These are phyloP conservation scores for Sylvicola fuscatus DNA, from an alignment of 2,888 invertebrate genomes.

Conservation along the genomic window DNA sequence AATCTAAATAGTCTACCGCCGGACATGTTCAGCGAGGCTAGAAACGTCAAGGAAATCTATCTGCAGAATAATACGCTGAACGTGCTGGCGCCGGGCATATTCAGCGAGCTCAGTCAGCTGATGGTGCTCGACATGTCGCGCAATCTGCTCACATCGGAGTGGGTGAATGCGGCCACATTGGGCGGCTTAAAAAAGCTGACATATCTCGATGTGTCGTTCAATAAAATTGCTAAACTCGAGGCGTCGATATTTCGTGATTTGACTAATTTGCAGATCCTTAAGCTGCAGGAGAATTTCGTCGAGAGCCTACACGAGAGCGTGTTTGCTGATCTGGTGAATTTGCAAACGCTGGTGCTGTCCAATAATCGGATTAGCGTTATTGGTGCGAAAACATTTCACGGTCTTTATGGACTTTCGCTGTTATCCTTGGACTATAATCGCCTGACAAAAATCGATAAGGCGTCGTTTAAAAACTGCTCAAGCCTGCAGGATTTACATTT, in stretches of 20 bases:
- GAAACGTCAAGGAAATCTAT: conserved; percentile 70
- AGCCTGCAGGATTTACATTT: conserved; percentile 76
- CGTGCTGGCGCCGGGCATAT: conserved; percentile 64
- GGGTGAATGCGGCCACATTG: conserved; percentile 72
- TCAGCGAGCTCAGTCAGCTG: conserved; percentile 61
- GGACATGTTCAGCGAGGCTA: conserved; percentile 62
- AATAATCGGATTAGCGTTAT: conserved; percentile 68
- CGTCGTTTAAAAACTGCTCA: conserved; percentile 74
- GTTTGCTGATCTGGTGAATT: conserved; percentile 71
- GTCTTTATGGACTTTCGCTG: conserved; percentile 63
- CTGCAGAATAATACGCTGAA: conserved; percentile 79
- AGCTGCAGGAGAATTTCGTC: conserved; percentile 66
- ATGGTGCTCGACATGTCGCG: conserved; percentile 62
- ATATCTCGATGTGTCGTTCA: conserved; percentile 64
- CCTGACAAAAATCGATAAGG: conserved; percentile 58
- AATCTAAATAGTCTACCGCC: conserved; percentile 72
- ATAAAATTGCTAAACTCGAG: conserved; percentile 64
- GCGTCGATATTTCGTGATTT: conserved; percentile 66
- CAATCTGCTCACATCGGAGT: conserved; percentile 67
- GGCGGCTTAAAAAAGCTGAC: conserved; percentile 72
- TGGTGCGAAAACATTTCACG: conserved; percentile 67
- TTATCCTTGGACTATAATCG: conserved; percentile 72
- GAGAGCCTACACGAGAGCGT: conserved; percentile 69
- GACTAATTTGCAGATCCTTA: conserved; percentile 63
- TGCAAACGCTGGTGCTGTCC: conserved; percentile 71